Base-by-base conservation (phyloP, 2,113 vertebrate genomes). In the Mystacornis crossleyi region DNA sequence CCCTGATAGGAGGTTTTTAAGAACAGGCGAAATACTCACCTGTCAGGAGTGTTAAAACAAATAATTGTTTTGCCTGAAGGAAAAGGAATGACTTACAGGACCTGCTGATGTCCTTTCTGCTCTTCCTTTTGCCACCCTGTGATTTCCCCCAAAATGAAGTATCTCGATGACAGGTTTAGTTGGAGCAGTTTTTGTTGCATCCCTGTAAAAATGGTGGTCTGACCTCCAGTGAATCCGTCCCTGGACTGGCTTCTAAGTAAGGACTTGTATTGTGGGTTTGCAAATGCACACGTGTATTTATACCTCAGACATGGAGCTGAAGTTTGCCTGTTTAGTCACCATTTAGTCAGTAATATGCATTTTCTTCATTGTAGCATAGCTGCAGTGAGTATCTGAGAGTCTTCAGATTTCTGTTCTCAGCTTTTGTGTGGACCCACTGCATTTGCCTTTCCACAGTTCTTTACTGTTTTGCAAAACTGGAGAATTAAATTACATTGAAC, bases 251-350 rank as follows among this genome's bases (percentile, higher is more conserved):
- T 34, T 47, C 57, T 40, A 29, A 75, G 16, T 26, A 34, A 2
- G 2, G 16, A 33, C 8, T 26, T 62, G 18, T 4, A 50, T 5
- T 0, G 0, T 17, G 9, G 25, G 47, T 55, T 55, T 7, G 5
- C 53, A 83, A 31, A 55, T 0, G 5, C 28, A 14, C 4, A 1
- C 0, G 0, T 21, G 0, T 33, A 2, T 75, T 51, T 60, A 14
- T 60, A 28, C 36, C 43, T 45, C 3, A 4, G 45, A 12, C 10
- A 7, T 53, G 34, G 40, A 60, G 25, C n/a, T 58, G 43, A 43
- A 58, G 3, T 73, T 81, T 58, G 34, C n/a, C 38, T 66, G 18
- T 48, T 81, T 6, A 51, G 66, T 55, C 57, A 72, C 18, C 33
- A 8, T 74, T 51, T 53, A 28, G 50, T 55, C 40, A 69, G 16